phyloP scores from a whole-genome alignment of 2,888 invertebrate species.

The Nomada ferruginata region DNA sequence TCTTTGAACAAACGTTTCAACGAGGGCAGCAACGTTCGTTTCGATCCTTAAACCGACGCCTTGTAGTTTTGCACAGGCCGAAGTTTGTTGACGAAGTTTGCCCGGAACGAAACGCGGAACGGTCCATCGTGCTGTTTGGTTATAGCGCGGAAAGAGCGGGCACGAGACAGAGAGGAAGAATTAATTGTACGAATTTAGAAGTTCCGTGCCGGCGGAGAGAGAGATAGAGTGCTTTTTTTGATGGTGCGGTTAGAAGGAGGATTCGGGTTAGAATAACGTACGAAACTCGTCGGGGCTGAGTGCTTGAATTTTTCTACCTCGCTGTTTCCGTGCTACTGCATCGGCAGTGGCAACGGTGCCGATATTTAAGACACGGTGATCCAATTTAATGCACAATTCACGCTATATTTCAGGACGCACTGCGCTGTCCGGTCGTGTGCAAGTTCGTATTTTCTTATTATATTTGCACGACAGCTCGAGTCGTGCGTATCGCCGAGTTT shows the following conservation, averaged over 20 bases:
- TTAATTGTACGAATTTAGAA: conserved; percentile 17
- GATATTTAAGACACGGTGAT: too few relatives aligned
- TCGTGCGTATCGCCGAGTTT: background rate
- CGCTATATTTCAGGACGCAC: too few relatives aligned
- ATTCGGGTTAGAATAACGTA: background rate
- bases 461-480: background rate
- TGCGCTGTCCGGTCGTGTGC: too few relatives aligned
- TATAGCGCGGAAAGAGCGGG: too few relatives aligned
- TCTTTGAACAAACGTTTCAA: conserved; percentile 12
- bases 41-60: conserved; percentile 17
- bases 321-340: too few relatives aligned
- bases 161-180: background rate
- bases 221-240: background rate
- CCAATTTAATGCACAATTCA: too few relatives aligned
- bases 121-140: background rate
- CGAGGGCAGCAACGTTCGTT: background rate
- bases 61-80: background rate
- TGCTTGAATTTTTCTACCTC: background rate
- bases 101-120: background rate
- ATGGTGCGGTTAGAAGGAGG: background rate
- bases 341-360: too few relatives aligned
- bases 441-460: too few relatives aligned
- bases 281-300: too few relatives aligned
- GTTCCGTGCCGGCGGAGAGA: background rate
- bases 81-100: conserved; percentile 12